Conservation (phyloP, 2,797 vertebrate species). For the Bradypodion ventrale region DNA sequence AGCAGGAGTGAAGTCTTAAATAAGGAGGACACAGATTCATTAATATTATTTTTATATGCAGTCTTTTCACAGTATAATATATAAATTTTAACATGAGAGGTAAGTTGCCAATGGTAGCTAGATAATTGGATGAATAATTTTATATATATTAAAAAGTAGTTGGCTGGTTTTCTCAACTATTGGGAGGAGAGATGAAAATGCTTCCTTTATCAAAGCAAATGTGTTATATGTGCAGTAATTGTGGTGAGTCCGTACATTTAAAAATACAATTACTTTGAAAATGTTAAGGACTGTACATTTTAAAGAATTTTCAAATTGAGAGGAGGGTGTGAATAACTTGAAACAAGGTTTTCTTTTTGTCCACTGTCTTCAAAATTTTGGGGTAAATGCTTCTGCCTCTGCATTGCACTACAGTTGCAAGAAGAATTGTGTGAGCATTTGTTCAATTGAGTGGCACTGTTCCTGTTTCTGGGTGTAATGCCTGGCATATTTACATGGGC, state of each 20-base stretch:
- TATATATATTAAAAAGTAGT: conserved; percentile 61
- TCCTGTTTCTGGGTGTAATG: no score
- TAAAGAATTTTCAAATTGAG: background rate
- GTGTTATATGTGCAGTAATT: conserved; percentile 1
- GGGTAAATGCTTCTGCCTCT: no score
- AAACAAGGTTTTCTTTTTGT: background rate
- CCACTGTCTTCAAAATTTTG: no score
- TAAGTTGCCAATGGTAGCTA: background rate
- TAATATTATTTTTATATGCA: background rate
- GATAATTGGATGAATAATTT: conserved; percentile 56
- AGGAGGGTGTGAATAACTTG: background rate
- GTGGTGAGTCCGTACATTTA: background rate
- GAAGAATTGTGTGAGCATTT: no score
- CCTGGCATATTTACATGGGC: no score
- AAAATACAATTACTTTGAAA: background rate
- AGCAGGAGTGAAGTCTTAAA: conserved; percentile 61
- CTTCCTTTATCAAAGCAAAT: conserved; percentile 44
- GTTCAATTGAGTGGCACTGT: no score
- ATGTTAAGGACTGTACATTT: background rate
- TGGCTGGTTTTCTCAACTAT: conserved; percentile 51
- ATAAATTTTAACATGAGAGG: conserved; percentile 29
- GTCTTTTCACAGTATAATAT: conserved; percentile 32
- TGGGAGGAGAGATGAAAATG: conserved; percentile 30
- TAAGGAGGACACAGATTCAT: conserved; percentile 35
- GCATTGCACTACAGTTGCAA: no score